phyloP scores from a whole-genome alignment of 2,113 vertebrate species.

The Probosciger aterrimus region DNA sequence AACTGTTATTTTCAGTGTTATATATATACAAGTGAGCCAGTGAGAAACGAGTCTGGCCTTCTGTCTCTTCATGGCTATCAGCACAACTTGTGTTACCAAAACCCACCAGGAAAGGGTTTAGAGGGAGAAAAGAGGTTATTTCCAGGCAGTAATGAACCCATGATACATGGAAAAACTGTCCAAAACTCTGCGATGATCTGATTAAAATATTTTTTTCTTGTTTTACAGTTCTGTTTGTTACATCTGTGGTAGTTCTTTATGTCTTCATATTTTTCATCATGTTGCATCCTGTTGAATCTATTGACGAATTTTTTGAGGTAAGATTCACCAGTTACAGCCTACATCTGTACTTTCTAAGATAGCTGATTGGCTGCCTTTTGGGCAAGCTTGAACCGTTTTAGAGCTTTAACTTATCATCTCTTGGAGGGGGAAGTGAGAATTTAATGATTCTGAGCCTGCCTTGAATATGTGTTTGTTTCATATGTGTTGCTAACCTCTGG shows the following conservation, averaged over 20 bases:
- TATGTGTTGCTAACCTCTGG: background rate
- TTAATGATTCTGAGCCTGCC: background rate
- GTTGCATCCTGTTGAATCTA: constrained; percentile 79
- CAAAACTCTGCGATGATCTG: background rate
- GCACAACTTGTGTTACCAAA: background rate
- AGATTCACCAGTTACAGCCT: background rate
- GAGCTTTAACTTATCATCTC: background rate
- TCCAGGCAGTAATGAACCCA: background rate
- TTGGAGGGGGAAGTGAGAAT: background rate
- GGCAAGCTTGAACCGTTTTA: background rate
- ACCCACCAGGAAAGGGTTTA: background rate
- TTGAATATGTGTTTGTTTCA: background rate
- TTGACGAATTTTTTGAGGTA: constrained; percentile 86
- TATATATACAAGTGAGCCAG: background rate
- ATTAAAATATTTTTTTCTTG: background rate
- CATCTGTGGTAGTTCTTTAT: constrained; percentile 73
- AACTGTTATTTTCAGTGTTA: background rate
- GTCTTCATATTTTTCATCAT: constrained; percentile 85
- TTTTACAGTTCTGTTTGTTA: constrained; percentile 76
- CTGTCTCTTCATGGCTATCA: background rate
- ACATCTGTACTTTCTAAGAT: background rate
- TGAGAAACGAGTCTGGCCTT: background rate
- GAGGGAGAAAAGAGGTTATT: background rate
- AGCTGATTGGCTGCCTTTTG: background rate
- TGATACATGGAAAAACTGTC: background rate